These are phyloP conservation scores for Polydrusus tereticollis DNA, from an alignment of 2,888 invertebrate genomes.

Conservation along the genomic window DNA sequence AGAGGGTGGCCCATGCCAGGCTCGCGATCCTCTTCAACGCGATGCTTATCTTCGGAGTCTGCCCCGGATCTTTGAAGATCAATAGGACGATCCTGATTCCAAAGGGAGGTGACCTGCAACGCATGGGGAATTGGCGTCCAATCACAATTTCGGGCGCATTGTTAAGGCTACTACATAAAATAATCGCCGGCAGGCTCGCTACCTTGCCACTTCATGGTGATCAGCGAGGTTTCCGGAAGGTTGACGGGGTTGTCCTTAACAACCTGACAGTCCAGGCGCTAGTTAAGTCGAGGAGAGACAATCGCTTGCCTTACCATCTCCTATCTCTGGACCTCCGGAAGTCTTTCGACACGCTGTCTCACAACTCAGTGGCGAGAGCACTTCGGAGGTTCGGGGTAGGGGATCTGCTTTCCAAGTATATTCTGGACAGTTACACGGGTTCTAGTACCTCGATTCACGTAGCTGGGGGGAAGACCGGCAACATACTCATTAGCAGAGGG, in stretches of 20 bases:
- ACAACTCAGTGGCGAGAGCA: constrained; percentile 42
- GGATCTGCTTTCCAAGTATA: not conserved
- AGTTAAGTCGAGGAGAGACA: too few species aligned
- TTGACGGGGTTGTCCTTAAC: too few species aligned
- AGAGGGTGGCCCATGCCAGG: not conserved
- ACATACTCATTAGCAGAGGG: constrained; percentile 54
- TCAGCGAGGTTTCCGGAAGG: not conserved
- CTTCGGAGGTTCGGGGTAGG: constrained; percentile 40
- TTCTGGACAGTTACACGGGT: not conserved
- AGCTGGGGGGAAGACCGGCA: constrained; percentile 10
- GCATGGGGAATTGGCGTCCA: not conserved
- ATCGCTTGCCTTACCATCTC: not conserved
- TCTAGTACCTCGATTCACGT: constrained; percentile 35
- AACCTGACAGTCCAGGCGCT: too few species aligned
- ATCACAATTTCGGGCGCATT: not conserved
- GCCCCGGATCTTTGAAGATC: not conserved
- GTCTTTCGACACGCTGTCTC: constrained; percentile 51
- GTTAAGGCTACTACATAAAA: not conserved
- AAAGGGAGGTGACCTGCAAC: not conserved
- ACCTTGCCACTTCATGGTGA: not conserved
- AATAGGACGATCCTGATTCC: not conserved
- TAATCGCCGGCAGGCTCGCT: not conserved
- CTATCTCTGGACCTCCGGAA: constrained; percentile 49
- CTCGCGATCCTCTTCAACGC: not conserved
- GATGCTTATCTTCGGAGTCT: not conserved